Base-by-base conservation (phyloP, 2,113 vertebrate genomes). In the Petaurus breviceps region DNA sequence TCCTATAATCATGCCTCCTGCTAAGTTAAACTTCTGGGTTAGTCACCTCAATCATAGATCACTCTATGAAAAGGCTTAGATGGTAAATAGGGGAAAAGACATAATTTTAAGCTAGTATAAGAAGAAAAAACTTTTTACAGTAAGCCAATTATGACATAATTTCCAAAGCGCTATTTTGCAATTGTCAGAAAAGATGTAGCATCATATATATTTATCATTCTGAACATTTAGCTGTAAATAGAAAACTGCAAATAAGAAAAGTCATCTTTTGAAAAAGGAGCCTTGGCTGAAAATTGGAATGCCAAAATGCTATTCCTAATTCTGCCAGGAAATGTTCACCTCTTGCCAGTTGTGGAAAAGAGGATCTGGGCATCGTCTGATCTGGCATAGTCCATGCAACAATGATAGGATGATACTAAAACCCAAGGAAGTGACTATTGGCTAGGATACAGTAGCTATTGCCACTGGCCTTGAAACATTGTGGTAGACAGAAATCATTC, bases 1-100 rank as follows among this genome's bases (percentile, higher is more conserved):
- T 50, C 0, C 5, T 9, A 0, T 28, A 90, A 25, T 28, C 1
- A 23, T 1, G 0, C 1, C 23, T 31, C 50, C 91, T 31, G 28
- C 7, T 14, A 2, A 31, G 23, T 52, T 61, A 49, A 22, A 2
- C 3, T 23, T 8, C 14, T 23, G n/a, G 53, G 31, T 43, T 1
- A 6, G 54, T 31, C 5, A 9, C 46, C 51, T 43, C 51, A 8
- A 49, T 90, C 51, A 93, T 47, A 94, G 23, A 93, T 57, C 91
- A 31, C 1, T 43, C 55, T 57, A 25, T 77, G 16, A 26, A 55
- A 49, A 94, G 51, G 28, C 31, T 3, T 61, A 68, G 46, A 49
- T 11, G 23, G 53, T 37, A 14, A 5, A 47, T 8, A 53, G 90
- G 16, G 25, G 22, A 3, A 24, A 11, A 6, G 26, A 49, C 37